Conservation (phyloP, 2,888 invertebrate species). For the Sinodicranocentrus sp. region DNA sequence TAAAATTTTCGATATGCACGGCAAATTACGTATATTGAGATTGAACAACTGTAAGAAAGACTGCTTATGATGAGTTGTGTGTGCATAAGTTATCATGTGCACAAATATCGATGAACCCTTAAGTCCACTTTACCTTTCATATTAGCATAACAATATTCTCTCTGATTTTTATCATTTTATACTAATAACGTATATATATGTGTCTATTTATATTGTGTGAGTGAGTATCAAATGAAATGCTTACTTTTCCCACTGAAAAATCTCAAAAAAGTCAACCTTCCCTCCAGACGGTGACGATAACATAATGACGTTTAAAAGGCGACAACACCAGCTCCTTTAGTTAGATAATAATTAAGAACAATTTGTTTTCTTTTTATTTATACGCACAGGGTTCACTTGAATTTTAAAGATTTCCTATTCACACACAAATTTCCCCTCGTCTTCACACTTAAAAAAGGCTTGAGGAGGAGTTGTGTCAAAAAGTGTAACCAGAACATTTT, state of each 20-base stretch:
- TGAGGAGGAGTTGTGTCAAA: not conserved
- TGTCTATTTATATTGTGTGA: too few species aligned
- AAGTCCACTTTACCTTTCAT: too few species aligned
- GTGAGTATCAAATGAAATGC: too few species aligned
- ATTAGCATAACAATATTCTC: too few species aligned
- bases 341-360: not conserved
- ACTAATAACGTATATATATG: too few species aligned
- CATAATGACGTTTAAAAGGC: conserved; percentile 37
- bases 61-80: too few species aligned
- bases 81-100: too few species aligned
- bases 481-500: not conserved
- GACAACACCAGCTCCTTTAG: conserved; percentile 1
- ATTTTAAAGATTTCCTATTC: conserved; percentile 50
- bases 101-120: too few species aligned
- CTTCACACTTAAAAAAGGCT: not conserved
- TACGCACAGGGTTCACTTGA: conserved; percentile 32
- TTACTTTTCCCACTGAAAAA: conserved; percentile 69
- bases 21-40: too few species aligned
- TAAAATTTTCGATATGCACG: too few species aligned
- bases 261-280: conserved; percentile 66
- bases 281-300: conserved; percentile 64
- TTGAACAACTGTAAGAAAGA: too few species aligned
- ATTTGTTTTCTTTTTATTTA: not conserved
- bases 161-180: too few species aligned
- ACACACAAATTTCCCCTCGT: conserved; percentile 28